Conservation (phyloP, 2,113 vertebrate species). For the Sebastes fasciatus region DNA sequence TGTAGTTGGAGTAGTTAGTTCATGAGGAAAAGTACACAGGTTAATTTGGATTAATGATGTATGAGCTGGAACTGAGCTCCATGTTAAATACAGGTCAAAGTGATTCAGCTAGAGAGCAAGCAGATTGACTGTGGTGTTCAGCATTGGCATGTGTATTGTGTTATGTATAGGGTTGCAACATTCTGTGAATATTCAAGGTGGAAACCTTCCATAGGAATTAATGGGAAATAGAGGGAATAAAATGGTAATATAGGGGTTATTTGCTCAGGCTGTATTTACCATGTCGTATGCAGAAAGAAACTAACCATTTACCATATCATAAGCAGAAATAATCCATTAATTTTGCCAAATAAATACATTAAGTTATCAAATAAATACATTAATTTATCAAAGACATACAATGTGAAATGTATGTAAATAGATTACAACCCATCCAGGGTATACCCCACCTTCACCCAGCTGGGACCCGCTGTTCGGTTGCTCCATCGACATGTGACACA, state of each 20-base stretch:
- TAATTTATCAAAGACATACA: background rate
- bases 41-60: slow-evolving; percentile 55
- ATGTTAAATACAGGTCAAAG: slow-evolving; percentile 48
- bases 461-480: too few species aligned
- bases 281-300: background rate
- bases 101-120: slow-evolving; percentile 33
- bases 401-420: background rate
- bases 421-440: too few species aligned
- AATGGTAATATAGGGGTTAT: background rate
- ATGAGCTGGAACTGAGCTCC: slow-evolving; percentile 5
- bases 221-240: background rate
- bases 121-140: slow-evolving; percentile 26
- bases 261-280: background rate
- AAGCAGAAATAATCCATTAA: background rate
- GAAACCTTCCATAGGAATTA: background rate
- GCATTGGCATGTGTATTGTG: background rate
- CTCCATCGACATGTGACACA: too few species aligned
- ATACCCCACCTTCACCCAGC: too few species aligned
- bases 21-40: slow-evolving; percentile 25
- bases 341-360: too few species aligned
- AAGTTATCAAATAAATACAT: background rate
- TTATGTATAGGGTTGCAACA: background rate
- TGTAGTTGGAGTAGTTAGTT: slow-evolving; percentile 5
- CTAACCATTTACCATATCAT: background rate
- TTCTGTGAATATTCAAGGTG: background rate